Conservation (phyloP, 2,797 vertebrate species). For the Parauchenoglanis punctatus region DNA sequence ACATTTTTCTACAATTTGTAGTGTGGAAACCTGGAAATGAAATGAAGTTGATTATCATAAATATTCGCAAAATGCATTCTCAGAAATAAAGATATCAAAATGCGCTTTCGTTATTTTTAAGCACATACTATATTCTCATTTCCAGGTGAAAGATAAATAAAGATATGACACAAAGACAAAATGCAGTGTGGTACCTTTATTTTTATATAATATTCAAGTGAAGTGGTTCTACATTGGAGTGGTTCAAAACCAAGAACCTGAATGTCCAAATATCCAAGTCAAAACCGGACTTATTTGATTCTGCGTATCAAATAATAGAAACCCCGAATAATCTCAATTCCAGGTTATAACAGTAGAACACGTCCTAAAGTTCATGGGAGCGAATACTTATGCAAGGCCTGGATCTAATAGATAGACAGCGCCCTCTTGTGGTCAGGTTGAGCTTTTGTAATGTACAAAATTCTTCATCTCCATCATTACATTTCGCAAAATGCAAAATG, state of each 20-base stretch:
- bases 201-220: neutral
- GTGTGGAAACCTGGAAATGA: neutral
- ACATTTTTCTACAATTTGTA: neutral
- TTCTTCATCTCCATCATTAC: neutral
- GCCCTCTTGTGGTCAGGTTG: conserved; percentile 63
- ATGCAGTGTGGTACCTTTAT: neutral
- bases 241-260: neutral
- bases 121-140: too few relatives aligned
- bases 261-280: neutral
- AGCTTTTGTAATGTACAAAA: neutral
- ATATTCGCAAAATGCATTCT: neutral
- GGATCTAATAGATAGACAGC: conserved; percentile 47
- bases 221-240: neutral
- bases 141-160: too few relatives aligned
- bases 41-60: neutral
- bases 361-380: neutral
- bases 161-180: neutral
- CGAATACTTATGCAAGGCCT: neutral
- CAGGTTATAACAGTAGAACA: neutral
- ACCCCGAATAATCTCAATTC: neutral
- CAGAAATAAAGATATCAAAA: neutral
- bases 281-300: neutral
- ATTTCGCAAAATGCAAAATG: too few relatives aligned
- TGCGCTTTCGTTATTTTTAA: too few relatives aligned
- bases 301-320: neutral